Percentiles rank a stretch among this genome's conserved stretches.
Evolutionary conservation across 2,888 invertebrate species (phyloP).

Genomic region (Helleia helle): DNA sequence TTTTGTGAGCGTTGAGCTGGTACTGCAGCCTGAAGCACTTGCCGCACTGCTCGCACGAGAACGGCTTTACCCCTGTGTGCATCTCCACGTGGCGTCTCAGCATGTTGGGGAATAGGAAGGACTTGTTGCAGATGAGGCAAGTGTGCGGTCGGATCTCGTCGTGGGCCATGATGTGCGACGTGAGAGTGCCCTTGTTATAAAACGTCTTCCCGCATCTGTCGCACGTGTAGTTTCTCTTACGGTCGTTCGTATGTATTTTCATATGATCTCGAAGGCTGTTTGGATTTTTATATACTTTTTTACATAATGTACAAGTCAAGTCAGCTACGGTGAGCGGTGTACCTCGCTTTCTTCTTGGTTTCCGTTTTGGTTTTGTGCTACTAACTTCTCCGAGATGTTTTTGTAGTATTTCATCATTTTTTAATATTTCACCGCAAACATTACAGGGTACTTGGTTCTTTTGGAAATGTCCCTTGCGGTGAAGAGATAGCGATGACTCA

Average conservation of each 20-base stretch:
- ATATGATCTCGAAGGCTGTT: slow-evolving; percentile 68
- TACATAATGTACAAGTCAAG: slow-evolving; percentile 49
- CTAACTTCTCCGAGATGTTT: slow-evolving; percentile 41
- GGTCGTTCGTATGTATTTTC: slow-evolving; percentile 73
- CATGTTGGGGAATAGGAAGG: slow-evolving; percentile 59
- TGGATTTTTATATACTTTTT: slow-evolving; percentile 50
- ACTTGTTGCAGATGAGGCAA: slow-evolving; percentile 57
- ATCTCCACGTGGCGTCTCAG: slow-evolving; percentile 55
- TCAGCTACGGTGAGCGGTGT: slow-evolving; percentile 52
- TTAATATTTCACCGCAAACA: slow-evolving; percentile 48
- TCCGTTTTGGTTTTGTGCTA: slow-evolving; percentile 34
- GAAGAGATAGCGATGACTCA: slow-evolving; percentile 27
- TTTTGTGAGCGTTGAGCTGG: slow-evolving; percentile 81
- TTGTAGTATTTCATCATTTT: slow-evolving; percentile 39
- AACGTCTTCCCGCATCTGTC: slow-evolving; percentile 63
- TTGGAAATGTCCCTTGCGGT: slow-evolving; percentile 37
- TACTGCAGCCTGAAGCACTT: slow-evolving; percentile 76
- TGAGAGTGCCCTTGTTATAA: slow-evolving; percentile 57
- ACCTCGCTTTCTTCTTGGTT: slow-evolving; percentile 44
- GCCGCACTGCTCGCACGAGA: slow-evolving; percentile 59
- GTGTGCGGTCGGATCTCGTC: slow-evolving; percentile 53
- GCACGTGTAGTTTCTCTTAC: slow-evolving; percentile 55
- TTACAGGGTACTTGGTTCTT: slow-evolving; percentile 37
- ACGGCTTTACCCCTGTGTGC: slow-evolving; percentile 59
- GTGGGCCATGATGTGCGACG: slow-evolving; percentile 57